Evolutionary conservation across 2,888 invertebrate genomes (phyloP).

Genomic region (Notodonta ziczac): DNA sequence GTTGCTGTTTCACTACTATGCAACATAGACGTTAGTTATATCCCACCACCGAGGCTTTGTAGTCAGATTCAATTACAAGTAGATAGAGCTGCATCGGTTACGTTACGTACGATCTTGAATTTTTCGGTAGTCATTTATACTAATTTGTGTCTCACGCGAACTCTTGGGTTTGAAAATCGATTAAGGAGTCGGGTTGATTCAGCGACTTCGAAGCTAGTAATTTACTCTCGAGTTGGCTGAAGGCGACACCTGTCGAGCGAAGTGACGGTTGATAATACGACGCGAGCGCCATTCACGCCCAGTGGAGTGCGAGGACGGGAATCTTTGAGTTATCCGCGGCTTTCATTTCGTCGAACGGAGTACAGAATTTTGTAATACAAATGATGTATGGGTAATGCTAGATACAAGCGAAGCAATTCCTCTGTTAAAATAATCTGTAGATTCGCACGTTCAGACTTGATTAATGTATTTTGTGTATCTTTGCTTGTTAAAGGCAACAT

Average conservation of each 20-base stretch:
- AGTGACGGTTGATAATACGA: slow-evolving; percentile 83
- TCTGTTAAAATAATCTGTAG: background rate
- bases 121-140: slow-evolving; percentile 53
- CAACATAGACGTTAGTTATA: slow-evolving; percentile 51
- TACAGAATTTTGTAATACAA: slow-evolving; percentile 21
- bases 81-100: slow-evolving; percentile 1
- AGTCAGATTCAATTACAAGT: background rate
- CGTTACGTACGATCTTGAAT: slow-evolving; percentile 22
- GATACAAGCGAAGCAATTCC: background rate
- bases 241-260: slow-evolving; percentile 82
- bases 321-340: slow-evolving; percentile 47
- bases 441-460: background rate
- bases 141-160: slow-evolving; percentile 55
- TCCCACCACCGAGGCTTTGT: slow-evolving; percentile 11
- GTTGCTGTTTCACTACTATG: slow-evolving; percentile 68
- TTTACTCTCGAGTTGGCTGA: slow-evolving; percentile 83
- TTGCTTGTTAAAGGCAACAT: slow-evolving; percentile 52
- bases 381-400: slow-evolving; percentile 8
- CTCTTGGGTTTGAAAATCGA: slow-evolving; percentile 75
- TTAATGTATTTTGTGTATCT: slow-evolving; percentile 31
- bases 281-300: slow-evolving; percentile 77
- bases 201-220: slow-evolving; percentile 81
- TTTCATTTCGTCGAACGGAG: slow-evolving; percentile 32
- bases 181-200: slow-evolving; percentile 78
- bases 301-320: slow-evolving; percentile 64